Evolutionary conservation across 2,113 vertebrate genomes (phyloP).

Genomic region (Aplodontia rufa): DNA sequence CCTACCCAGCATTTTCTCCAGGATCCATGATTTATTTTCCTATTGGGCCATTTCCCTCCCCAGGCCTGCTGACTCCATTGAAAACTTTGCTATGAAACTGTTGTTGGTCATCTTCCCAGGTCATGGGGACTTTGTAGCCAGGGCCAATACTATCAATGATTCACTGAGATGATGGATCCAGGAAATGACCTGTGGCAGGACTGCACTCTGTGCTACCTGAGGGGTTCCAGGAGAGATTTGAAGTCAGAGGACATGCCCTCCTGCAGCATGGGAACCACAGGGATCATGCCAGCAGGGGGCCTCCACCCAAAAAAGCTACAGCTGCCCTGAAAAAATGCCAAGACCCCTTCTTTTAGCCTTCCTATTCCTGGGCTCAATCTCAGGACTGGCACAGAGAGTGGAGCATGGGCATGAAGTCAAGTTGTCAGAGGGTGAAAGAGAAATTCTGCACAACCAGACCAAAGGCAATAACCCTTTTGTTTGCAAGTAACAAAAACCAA

Average conservation of each 20-base stretch:
- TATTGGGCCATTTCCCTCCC: conserved; percentile 10
- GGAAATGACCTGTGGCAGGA: conserved; percentile 79
- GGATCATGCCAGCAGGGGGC: accelerated
- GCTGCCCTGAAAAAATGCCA: background rate
- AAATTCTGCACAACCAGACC: background rate
- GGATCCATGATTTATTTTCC: conserved; percentile 48
- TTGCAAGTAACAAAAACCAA: background rate
- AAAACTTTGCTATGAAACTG: conserved; percentile 74
- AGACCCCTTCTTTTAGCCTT: too few relatives aligned
- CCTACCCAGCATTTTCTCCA: background rate
- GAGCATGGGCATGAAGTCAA: background rate
- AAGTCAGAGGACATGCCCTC: conserved; percentile 63
- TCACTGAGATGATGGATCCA: conserved; percentile 78
- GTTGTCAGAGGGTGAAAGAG: background rate
- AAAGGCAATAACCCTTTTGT: background rate
- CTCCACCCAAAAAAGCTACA: background rate
- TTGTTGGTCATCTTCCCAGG: conserved; percentile 80
- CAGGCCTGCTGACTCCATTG: conserved; percentile 54
- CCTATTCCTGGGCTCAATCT: background rate
- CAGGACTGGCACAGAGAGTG: background rate
- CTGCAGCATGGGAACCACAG: background rate
- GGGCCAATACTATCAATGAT: conserved; percentile 83
- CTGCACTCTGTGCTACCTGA: conserved; percentile 61
- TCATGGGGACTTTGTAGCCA: conserved; percentile 76
- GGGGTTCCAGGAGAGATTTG: conserved; percentile 68